Evolutionary conservation across 2,888 invertebrate genomes (phyloP), one percentile per base, ranked within the genome.

Genomic region (Drymonia ruficornis): DNA sequence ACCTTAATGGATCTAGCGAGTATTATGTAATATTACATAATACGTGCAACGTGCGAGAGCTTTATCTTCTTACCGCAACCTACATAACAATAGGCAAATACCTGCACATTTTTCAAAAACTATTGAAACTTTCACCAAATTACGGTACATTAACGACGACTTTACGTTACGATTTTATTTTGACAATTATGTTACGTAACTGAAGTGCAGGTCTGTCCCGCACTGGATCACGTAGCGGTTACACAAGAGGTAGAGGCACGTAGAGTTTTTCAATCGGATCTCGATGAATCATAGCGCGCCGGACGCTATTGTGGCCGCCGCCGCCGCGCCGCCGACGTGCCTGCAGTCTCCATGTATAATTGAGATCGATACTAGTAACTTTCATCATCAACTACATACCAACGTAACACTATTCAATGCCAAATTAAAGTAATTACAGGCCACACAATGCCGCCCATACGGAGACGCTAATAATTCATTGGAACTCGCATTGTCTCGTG

Each of bases 151-250:
- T 74, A 74, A 76, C 71, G 71, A 77, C 72, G 64, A 58, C 76
- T 81, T 75, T 76, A 76, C 76, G 78, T 71, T 83, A 78, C 82
- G 74, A 83, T 86, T 86, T 85, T 84, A 86, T 88, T 88, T 89
- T 84, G 81, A 78, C 87, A 86, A 90, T 90, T 87, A 87, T 67
- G 83, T 91, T 91, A 81, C 86, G 84, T 89, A 91, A 91, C 80
- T 70, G 76, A 76, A 70, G 66, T 69, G 68, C 70, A 83, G 74
- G 77, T 81, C 78, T 83, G 77, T 78, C 68, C 74, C 79, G 88
- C 68, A 81, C 87, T 87, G 78, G 84, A 89, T 90, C 91, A 91
- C 91, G 91, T 91, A 84, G 78, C 63, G 59, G 86, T 91, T 90
- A 86, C 88, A 89, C 90, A 90, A 91, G 82, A 75, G 76, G 73